A percentile compares a stretch with the other conserved stretches of the same genome.
Conservation (phyloP, 64 coral and sea anemone species). For the Montipora cactus region DNA sequence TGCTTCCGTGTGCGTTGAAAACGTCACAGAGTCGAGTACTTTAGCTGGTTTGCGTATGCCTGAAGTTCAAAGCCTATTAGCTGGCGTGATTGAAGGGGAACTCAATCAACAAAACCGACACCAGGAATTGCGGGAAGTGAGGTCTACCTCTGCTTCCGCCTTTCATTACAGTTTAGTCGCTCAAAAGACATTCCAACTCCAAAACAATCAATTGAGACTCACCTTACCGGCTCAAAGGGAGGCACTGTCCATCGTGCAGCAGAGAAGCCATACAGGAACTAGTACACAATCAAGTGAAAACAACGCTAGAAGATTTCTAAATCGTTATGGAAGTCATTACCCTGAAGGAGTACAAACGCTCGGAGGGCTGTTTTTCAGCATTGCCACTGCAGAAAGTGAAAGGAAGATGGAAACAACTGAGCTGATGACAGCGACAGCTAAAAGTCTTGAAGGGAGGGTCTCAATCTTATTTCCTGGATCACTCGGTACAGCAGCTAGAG, state of each 20-base stretch:
- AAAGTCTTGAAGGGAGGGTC: not conserved
- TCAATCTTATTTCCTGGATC: not conserved
- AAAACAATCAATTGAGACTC: not conserved
- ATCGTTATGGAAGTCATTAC: conserved; percentile 52
- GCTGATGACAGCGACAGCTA: not conserved
- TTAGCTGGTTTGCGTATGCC: too few species aligned
- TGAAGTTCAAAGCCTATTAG: too few species aligned
- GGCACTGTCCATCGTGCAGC: too few species aligned
- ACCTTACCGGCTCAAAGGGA: too few species aligned
- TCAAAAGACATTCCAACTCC: conserved; percentile 19
- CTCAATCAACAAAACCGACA: too few species aligned
- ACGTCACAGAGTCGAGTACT: not conserved
- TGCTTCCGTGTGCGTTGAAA: conserved; percentile 1
- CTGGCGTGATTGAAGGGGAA: too few species aligned
- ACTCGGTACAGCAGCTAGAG: too few species aligned
- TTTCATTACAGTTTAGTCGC: conserved; percentile 21
- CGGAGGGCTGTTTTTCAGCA: conserved; percentile 21
- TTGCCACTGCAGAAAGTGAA: conserved; percentile 16
- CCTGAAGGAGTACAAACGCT: conserved; percentile 37
- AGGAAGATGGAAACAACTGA: not conserved
- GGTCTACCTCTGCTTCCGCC: not conserved
- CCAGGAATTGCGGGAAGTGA: too few species aligned
- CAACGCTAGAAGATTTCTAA: not conserved
- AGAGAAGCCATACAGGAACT: too few species aligned
- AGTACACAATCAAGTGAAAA: too few species aligned